Evolutionary conservation across 2,888 invertebrate species (phyloP).

Genomic region (Mactromeris polynyma): DNA sequence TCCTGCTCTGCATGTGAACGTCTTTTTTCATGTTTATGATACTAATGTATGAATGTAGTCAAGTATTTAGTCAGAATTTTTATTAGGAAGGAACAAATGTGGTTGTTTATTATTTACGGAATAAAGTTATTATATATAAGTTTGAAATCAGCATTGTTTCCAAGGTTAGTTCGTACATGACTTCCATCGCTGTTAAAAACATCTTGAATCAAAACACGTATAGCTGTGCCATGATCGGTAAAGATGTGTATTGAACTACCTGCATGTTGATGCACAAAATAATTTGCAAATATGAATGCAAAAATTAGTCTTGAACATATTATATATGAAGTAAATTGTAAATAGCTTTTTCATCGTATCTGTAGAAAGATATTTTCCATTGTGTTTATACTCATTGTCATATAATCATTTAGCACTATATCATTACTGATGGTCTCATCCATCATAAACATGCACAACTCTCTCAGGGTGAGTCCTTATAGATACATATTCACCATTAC

Average conservation of each 20-base stretch:
- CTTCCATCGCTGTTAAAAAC: background rate
- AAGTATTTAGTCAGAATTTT: background rate
- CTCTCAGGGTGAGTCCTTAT: constrained; percentile 36
- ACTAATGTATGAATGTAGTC: background rate
- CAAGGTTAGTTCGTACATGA: background rate
- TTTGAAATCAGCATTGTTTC: background rate
- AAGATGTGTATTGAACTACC: background rate
- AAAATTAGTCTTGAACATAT: background rate
- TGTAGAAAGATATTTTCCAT: background rate
- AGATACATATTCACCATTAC: background rate
- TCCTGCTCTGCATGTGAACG: background rate
- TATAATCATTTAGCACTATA: background rate
- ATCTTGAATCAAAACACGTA: background rate
- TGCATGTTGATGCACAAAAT: background rate
- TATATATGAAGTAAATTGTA: constrained; percentile 2
- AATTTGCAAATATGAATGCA: background rate
- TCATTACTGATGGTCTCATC: background rate
- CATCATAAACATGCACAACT: constrained; percentile 30
- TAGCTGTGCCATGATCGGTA: background rate
- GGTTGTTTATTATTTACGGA: background rate
- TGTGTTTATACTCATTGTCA: constrained; percentile 11
- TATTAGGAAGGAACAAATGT: background rate
- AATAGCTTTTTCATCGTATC: background rate
- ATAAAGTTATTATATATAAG: background rate
- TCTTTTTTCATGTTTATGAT: constrained; percentile 14